Conservation (phyloP, 2,797 vertebrate species). For the Distichodus sexfasciatus region DNA sequence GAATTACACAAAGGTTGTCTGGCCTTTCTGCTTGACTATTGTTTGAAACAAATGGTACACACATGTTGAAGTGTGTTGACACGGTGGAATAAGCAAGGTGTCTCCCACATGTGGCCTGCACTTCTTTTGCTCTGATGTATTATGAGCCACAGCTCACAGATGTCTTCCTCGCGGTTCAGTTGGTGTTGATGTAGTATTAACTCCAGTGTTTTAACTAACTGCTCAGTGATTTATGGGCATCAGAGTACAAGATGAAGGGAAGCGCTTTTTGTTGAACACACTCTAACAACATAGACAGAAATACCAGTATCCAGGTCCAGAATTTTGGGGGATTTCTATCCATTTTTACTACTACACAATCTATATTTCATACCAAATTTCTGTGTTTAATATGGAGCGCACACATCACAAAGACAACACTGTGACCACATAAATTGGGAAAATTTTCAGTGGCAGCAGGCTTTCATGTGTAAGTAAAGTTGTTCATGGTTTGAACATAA, state of each 20-base stretch:
- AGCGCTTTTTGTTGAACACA: constrained; percentile 15
- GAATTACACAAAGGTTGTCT: constrained; percentile 2
- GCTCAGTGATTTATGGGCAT: constrained; percentile 66
- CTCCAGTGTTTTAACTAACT: constrained; percentile 60
- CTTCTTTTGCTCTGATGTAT: constrained; percentile 49
- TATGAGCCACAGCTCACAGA: constrained; percentile 61
- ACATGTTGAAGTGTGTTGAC: constrained; percentile 39
- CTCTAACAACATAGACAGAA: not conserved
- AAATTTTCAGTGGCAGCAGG: not conserved
- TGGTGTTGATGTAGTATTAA: constrained; percentile 67
- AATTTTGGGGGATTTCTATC: too few relatives aligned
- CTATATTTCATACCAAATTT: too few relatives aligned
- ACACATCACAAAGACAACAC: constrained; percentile 4
- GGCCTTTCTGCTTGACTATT: constrained; percentile 13
- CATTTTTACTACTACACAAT: too few relatives aligned
- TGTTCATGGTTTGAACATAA: constrained; percentile 25
- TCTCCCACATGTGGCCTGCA: constrained; percentile 57
- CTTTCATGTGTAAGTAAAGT: constrained; percentile 11
- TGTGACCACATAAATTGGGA: not conserved
- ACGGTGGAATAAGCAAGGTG: constrained; percentile 49
- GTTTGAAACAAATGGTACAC: constrained; percentile 37
- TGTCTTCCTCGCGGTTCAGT: constrained; percentile 71
- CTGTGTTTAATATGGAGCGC: too few relatives aligned
- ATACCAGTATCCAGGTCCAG: too few relatives aligned
- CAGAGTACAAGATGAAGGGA: constrained; percentile 55